These are phyloP conservation scores for Drosophila stalkeri DNA, from an alignment of 2,888 invertebrate species.

Conservation along the genomic window DNA sequence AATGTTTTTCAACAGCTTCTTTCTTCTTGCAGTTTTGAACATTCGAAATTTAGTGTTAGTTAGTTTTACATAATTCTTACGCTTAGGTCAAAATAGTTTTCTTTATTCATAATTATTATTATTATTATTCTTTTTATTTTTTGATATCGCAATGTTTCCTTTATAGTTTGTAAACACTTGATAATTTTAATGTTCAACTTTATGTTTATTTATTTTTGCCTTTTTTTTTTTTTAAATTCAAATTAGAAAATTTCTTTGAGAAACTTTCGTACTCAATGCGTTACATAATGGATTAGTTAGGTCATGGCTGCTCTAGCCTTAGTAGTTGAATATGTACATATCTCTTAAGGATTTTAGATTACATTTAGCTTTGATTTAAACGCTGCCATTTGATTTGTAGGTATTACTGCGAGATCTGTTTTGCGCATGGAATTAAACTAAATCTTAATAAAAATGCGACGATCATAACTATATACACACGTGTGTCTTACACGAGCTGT, in stretches of 20 bases:
- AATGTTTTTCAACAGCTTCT: slow-evolving; percentile 35
- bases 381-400: slow-evolving; percentile 46
- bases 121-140: slow-evolving; percentile 20
- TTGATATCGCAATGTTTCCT: slow-evolving; percentile 53
- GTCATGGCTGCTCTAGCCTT: slow-evolving; percentile 42
- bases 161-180: slow-evolving; percentile 44
- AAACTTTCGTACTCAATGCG: slow-evolving; percentile 54
- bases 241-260: slow-evolving; percentile 54
- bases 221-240: slow-evolving; percentile 4
- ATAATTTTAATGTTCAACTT: slow-evolving; percentile 23
- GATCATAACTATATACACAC: slow-evolving; percentile 56
- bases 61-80: slow-evolving; percentile 6
- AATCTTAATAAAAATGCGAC: slow-evolving; percentile 10
- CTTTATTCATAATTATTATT: not conserved
- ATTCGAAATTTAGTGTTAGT: slow-evolving; percentile 36
- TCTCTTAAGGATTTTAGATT: slow-evolving; percentile 33
- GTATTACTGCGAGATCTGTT: slow-evolving; percentile 69
- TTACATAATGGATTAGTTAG: slow-evolving; percentile 34
- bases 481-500: slow-evolving; percentile 26
- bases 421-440: slow-evolving; percentile 56
- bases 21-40: slow-evolving; percentile 36
- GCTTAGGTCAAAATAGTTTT: slow-evolving; percentile 50
- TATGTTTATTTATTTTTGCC: slow-evolving; percentile 6
- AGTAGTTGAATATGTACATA: slow-evolving; percentile 58
- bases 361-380: slow-evolving; percentile 42